phyloP scores from a whole-genome alignment of 2,888 invertebrate genomes.

The Ormia ochracea region DNA sequence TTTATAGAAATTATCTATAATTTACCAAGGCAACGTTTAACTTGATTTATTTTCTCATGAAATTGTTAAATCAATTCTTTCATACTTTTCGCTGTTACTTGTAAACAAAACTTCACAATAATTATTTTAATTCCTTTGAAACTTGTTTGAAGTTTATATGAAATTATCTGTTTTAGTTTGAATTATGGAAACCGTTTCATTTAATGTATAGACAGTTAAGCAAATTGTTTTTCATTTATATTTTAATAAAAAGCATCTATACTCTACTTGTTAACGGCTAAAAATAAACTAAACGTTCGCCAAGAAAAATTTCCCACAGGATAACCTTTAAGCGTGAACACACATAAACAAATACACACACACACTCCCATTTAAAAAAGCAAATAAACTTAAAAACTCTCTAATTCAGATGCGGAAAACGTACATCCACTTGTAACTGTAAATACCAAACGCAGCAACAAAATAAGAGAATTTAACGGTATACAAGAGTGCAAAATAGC shows the following conservation, averaged over 20 bases:
- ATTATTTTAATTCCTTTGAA: neutral
- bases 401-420: neutral
- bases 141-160: neutral
- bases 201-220: slow-evolving; percentile 16
- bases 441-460: neutral
- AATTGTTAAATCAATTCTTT: slow-evolving; percentile 60
- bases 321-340: slow-evolving; percentile 33
- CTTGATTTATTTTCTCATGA: slow-evolving; percentile 24
- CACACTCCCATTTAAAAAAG: neutral
- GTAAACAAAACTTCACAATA: neutral
- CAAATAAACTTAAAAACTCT: neutral
- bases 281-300: slow-evolving; percentile 59
- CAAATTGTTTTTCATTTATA: neutral
- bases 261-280: slow-evolving; percentile 59
- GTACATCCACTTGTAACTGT: neutral
- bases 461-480: neutral
- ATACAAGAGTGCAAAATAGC: slow-evolving; percentile 14
- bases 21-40: slow-evolving; percentile 59
- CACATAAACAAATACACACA: neutral
- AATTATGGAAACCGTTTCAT: slow-evolving; percentile 48
- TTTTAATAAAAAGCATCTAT: slow-evolving; percentile 48
- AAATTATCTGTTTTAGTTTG: slow-evolving; percentile 1
- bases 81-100: slow-evolving; percentile 16
- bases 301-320: slow-evolving; percentile 59
- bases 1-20: slow-evolving; percentile 43